phyloP scores from a whole-genome alignment of 2,888 invertebrate genomes.

The Glyphotaelius pellucidus region DNA sequence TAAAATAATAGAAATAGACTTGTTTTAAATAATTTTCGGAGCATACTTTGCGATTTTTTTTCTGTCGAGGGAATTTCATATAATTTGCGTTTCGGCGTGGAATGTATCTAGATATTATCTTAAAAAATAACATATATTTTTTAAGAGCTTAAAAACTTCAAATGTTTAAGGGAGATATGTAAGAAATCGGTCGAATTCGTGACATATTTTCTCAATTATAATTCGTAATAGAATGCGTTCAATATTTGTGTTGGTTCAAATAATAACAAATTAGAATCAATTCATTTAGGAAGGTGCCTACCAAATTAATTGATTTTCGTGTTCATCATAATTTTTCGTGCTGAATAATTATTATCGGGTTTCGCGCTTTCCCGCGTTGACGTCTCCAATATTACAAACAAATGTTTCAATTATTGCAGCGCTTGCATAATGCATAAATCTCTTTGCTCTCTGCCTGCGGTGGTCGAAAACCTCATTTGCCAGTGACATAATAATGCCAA shows the following conservation, averaged over 20 bases:
- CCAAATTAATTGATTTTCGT: background rate
- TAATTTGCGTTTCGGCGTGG: too few species aligned
- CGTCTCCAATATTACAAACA: background rate
- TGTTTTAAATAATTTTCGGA: too few species aligned
- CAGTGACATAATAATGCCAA: slow-evolving; percentile 21
- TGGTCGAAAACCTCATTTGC: background rate
- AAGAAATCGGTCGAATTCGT: too few species aligned
- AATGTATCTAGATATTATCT: too few species aligned
- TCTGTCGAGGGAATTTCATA: too few species aligned
- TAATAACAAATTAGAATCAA: background rate
- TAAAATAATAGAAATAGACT: too few species aligned
- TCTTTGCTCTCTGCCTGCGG: background rate
- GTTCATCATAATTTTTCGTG: background rate
- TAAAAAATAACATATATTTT: too few species aligned
- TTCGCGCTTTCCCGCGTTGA: background rate
- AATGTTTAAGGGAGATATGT: too few species aligned
- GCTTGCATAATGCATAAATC: background rate
- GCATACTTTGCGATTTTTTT: too few species aligned
- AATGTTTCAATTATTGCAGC: background rate
- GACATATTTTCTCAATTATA: too few species aligned
- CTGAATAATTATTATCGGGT: background rate
- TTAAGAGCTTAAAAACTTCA: too few species aligned
- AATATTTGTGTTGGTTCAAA: background rate
- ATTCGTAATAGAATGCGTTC: too few species aligned
- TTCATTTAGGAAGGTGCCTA: background rate